Percentiles rank a stretch among this genome's conserved stretches.
phyloP scores from a whole-genome alignment of 1,140 invertebrate genomes.

The Drosophila nikananu region DNA sequence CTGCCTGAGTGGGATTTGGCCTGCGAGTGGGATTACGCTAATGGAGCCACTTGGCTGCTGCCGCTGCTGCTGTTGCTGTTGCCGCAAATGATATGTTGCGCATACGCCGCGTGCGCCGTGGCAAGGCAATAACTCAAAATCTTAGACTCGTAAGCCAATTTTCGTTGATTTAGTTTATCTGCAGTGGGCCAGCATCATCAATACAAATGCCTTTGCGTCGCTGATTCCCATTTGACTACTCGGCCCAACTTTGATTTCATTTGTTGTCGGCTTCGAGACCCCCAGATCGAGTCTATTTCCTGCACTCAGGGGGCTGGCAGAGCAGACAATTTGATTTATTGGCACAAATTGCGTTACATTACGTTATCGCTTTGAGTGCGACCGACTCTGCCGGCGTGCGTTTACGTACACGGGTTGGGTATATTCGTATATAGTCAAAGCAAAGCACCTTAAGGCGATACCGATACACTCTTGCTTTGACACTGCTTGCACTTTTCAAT shows the following conservation, averaged over 20 bases:
- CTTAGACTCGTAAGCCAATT: slow-evolving; percentile 77
- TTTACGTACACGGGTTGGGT: slow-evolving; percentile 8
- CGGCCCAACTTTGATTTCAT: slow-evolving; percentile 66
- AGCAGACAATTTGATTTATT: slow-evolving; percentile 81
- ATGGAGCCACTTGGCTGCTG: slow-evolving; percentile 14
- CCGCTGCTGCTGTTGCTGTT: slow-evolving; percentile 6
- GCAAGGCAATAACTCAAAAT: slow-evolving; percentile 74
- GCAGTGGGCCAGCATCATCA: slow-evolving; percentile 59
- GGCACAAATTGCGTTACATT: slow-evolving; percentile 80
- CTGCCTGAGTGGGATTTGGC: slow-evolving; percentile 43
- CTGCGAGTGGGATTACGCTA: slow-evolving; percentile 38
- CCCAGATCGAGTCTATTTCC: slow-evolving; percentile 35
- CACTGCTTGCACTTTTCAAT: slow-evolving; percentile 73
- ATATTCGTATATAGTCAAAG: neutral
- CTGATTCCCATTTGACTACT: slow-evolving; percentile 70
- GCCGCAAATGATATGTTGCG: slow-evolving; percentile 69
- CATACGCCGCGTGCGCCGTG: slow-evolving; percentile 63
- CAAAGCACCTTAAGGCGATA: slow-evolving; percentile 41
- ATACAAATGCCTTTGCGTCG: slow-evolving; percentile 73
- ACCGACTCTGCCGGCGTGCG: slow-evolving; percentile 36
- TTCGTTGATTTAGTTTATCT: slow-evolving; percentile 84
- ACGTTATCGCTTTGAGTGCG: slow-evolving; percentile 75
- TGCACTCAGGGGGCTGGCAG: slow-evolving; percentile 24
- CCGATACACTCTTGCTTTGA: slow-evolving; percentile 12
- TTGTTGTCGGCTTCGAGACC: slow-evolving; percentile 56